phyloP scores from a whole-genome alignment of 2,888 invertebrate genomes.

The Operophtera brumata region DNA sequence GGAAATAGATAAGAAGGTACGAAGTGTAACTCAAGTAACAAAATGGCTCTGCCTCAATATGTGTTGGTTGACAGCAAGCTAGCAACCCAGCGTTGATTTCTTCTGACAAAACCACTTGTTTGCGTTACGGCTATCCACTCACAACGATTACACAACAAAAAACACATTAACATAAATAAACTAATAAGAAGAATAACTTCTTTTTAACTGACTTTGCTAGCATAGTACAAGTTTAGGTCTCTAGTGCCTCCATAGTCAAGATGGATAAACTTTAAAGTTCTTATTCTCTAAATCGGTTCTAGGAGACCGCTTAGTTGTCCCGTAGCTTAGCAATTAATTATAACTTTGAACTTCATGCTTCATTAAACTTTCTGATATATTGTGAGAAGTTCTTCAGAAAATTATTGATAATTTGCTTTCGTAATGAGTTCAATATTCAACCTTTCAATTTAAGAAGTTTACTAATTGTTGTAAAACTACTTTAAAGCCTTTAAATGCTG shows the following conservation, averaged over 20 bases:
- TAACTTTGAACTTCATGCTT: slow-evolving; percentile 21
- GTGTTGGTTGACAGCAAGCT: too few relatives aligned
- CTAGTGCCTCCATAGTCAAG: neutral
- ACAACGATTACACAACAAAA: too few relatives aligned
- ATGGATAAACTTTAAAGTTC: slow-evolving; percentile 8
- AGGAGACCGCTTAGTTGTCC: slow-evolving; percentile 7
- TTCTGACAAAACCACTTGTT: too few relatives aligned
- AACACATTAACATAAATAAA: too few relatives aligned
- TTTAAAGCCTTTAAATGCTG: neutral
- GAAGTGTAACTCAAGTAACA: too few relatives aligned
- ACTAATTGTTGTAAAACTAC: neutral
- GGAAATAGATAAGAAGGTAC: too few relatives aligned
- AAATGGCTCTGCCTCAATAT: too few relatives aligned
- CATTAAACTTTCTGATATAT: slow-evolving; percentile 21
- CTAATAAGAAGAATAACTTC: too few relatives aligned
- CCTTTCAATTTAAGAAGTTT: neutral
- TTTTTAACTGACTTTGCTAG: too few relatives aligned
- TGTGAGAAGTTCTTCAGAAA: slow-evolving; percentile 3
- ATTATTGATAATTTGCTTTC: slow-evolving; percentile 8
- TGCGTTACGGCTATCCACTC: too few relatives aligned
- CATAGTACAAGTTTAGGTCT: too few relatives aligned
- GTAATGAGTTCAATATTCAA: slow-evolving; percentile 4
- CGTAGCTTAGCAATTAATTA: slow-evolving; percentile 18
- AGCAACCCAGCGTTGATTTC: too few relatives aligned
- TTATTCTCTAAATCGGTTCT: slow-evolving; percentile 2